Conservation (phyloP, 2,888 invertebrate genomes). For the Oligia latruncula region DNA sequence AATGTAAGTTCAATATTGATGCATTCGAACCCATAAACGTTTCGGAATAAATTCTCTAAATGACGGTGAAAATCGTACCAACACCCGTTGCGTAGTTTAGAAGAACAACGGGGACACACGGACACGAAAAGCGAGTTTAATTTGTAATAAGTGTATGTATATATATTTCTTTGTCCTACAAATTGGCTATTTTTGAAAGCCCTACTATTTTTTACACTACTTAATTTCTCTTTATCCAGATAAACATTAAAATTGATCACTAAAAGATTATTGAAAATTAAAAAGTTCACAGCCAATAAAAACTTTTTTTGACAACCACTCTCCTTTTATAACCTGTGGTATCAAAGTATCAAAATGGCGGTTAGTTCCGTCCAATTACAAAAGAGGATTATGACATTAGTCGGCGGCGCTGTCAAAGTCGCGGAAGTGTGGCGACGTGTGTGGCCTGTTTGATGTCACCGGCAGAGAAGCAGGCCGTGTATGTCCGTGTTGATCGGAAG, state of each 20-base stretch:
- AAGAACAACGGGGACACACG: not conserved
- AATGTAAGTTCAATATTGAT: not conserved
- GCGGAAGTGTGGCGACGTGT: slow-evolving; percentile 79
- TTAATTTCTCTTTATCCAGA: not conserved
- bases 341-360: slow-evolving; percentile 33
- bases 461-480: slow-evolving; percentile 31
- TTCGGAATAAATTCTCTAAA: no score
- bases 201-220: not conserved
- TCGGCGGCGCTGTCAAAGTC: slow-evolving; percentile 62
- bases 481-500: slow-evolving; percentile 15
- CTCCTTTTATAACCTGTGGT: slow-evolving; percentile 15
- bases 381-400: slow-evolving; percentile 61
- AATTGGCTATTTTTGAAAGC: not conserved
- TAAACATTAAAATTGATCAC: not conserved
- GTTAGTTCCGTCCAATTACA: slow-evolving; percentile 54
- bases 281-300: slow-evolving; percentile 2
- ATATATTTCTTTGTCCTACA: not conserved
- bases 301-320: slow-evolving; percentile 1
- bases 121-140: not conserved
- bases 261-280: not conserved
- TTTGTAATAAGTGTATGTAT: not conserved
- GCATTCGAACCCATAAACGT: no score
- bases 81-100: not conserved
- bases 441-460: slow-evolving; percentile 79
- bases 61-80: not conserved